phyloP scores from a whole-genome alignment of 2,888 invertebrate species.

The Silvanus unidentatus region DNA sequence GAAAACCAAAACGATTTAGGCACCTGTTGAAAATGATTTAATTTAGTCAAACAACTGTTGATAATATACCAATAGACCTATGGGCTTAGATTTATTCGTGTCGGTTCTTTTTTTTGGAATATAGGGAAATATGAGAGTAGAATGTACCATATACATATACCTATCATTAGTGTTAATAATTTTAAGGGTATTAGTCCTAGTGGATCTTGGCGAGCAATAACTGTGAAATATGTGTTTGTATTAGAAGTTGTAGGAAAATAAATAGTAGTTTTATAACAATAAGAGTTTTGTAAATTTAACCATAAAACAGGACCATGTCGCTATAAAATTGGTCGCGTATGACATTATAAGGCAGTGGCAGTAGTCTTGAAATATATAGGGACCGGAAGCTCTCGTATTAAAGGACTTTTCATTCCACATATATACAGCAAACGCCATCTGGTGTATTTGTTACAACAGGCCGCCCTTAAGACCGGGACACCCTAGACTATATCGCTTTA shows the following conservation, averaged over 20 bases:
- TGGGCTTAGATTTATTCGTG: too few relatives aligned
- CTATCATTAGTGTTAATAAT: too few relatives aligned
- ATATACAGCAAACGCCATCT: conserved; percentile 14
- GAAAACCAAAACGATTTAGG: too few relatives aligned
- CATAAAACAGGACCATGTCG: conserved; percentile 16
- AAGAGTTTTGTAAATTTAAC: conserved; percentile 20
- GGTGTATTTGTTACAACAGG: conserved; percentile 16
- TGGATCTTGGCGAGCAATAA: too few relatives aligned
- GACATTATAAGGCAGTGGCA: conserved; percentile 16
- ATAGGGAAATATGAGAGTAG: too few relatives aligned
- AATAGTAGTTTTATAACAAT: conserved; percentile 13
- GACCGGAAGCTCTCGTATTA: conserved; percentile 14
- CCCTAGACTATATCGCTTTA: background rate
- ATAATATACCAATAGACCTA: too few relatives aligned
- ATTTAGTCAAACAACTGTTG: too few relatives aligned
- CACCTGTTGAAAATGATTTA: too few relatives aligned
- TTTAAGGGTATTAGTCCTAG: too few relatives aligned
- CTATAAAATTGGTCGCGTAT: conserved; percentile 15
- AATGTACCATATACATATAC: too few relatives aligned
- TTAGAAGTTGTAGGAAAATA: conserved; percentile 10
- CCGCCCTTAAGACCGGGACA: conserved; percentile 5
- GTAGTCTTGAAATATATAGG: conserved; percentile 14
- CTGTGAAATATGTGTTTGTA: background rate
- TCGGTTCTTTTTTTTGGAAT: too few relatives aligned
- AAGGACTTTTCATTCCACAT: conserved; percentile 15